phyloP scores from a whole-genome alignment of 2,888 invertebrate species.

The Patella pellucida region DNA sequence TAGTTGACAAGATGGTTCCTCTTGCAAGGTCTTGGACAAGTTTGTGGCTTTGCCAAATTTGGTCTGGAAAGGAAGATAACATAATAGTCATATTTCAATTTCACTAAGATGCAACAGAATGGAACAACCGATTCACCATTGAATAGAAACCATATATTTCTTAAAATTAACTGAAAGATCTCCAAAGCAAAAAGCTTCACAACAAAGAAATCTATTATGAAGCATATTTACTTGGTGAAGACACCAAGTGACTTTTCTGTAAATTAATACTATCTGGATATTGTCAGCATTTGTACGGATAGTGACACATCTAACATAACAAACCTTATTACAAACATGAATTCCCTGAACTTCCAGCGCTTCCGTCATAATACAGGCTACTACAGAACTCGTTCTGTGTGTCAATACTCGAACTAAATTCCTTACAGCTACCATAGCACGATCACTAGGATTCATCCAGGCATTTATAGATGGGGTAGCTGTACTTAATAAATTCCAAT shows the following conservation, averaged over 20 bases:
- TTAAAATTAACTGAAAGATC: too few relatives aligned
- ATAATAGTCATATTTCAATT: constrained; percentile 10
- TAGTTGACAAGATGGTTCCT: constrained; percentile 95
- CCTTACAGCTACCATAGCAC: constrained; percentile 87
- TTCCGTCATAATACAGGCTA: constrained; percentile 95
- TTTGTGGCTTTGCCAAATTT: constrained; percentile 87
- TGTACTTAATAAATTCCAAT: constrained; percentile 96
- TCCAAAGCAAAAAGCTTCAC: too few relatives aligned
- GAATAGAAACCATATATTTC: too few relatives aligned
- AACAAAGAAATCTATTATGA: too few relatives aligned
- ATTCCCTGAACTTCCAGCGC: constrained; percentile 87
- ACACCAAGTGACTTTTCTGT: too few relatives aligned
- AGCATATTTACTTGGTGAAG: too few relatives aligned
- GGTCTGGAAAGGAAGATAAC: constrained; percentile 76
- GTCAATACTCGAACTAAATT: constrained; percentile 82
- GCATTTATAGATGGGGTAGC: constrained; percentile 97
- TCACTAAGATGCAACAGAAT: too few relatives aligned
- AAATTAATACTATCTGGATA: too few relatives aligned
- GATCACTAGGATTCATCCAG: constrained; percentile 96
- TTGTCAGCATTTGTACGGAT: not conserved
- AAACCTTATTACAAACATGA: constrained; percentile 84
- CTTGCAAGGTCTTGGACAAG: constrained; percentile 89
- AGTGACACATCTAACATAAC: not conserved
- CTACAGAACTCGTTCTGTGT: constrained; percentile 77
- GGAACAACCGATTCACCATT: too few relatives aligned